Evolutionary conservation across 2,797 vertebrate genomes (phyloP), one percentile per base, ranked within the genome.

Genomic region (Taeniopygia guttata): DNA sequence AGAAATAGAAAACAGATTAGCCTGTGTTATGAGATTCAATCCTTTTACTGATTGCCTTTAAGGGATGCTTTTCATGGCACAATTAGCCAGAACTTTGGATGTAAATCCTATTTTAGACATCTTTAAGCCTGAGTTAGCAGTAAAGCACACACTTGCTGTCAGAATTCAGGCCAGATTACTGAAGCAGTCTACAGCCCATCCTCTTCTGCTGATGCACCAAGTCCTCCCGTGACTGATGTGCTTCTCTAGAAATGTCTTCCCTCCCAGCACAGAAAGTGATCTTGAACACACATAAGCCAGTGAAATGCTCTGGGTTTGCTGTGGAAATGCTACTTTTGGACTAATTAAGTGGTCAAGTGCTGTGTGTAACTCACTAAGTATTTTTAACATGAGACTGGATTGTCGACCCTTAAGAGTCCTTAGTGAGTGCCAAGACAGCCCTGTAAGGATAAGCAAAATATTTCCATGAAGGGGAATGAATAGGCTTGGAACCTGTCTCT

Each of bases 41-140:
- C 30, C 42, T 87, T 90, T 85, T 83, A 89, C 42, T 74, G 73
- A 72, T 85, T 92, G 66, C 52, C 36, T 81, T 81, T 91, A 88
- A 84, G 70, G 40, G 36, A 45, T 63, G 26, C 13, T 86, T 93
- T 80, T 78, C 15, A 38, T 29, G 25, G 77, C 69, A 73, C 36
- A 84, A 52, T 92, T 80, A 85, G 36, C 27, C 29, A 81, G 55
- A 94, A 64, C 27, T 66, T 86, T n/a, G 55, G 54, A 59, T 81
- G 34, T 75, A 75, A 89, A 84, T 93, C 69, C 69, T 40, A 62
- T 75, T 85, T 64, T n/a, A 75, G 46, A 40, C 13, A 55, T 62
- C 83, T 90, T 93, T 34, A 73, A 91, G 43, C 58, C 80, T 21
- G 8, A 66, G 32, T 73, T 73, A 81, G 3, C 58, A 93, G 55